A percentile compares a stretch with the other conserved stretches of the same genome.
phyloP scores from a whole-genome alignment of 2,113 vertebrate genomes.

The Catharus bicknelli region DNA sequence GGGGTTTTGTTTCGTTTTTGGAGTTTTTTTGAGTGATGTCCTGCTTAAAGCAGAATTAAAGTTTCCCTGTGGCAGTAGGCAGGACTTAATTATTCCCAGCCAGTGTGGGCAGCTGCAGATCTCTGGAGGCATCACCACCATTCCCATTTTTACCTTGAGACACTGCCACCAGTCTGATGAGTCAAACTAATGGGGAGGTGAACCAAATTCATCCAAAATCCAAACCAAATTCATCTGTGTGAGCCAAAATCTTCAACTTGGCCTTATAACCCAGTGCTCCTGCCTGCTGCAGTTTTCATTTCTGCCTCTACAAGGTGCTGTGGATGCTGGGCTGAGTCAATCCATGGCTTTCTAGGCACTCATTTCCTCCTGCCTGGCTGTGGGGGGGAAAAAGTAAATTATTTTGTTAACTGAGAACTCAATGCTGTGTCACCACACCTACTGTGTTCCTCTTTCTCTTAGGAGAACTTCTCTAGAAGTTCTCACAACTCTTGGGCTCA shows the following conservation, averaged over 20 bases:
- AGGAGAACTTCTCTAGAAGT: background rate
- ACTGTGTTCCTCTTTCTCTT: background rate
- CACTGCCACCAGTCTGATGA: background rate
- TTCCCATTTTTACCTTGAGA: background rate
- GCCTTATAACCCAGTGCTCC: fast-evolving
- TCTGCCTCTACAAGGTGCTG: background rate
- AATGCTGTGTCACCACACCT: background rate
- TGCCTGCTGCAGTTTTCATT: background rate
- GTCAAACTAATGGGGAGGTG: background rate
- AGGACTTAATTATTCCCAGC: background rate
- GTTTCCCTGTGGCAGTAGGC: background rate
- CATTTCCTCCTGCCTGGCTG: background rate
- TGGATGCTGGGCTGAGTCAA: background rate
- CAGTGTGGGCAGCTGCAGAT: background rate
- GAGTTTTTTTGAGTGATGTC: background rate
- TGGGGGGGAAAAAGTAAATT: background rate
- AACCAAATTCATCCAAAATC: background rate
- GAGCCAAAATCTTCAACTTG: background rate
- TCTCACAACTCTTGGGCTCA: background rate
- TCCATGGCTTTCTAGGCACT: background rate
- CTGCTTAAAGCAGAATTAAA: background rate
- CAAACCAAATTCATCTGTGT: background rate
- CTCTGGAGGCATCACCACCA: background rate
- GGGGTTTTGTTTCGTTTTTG: fast-evolving
- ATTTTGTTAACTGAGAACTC: background rate